Base-by-base conservation (phyloP, 92 coral and sea anemone species). In the Epizoanthus ramosus region DNA sequence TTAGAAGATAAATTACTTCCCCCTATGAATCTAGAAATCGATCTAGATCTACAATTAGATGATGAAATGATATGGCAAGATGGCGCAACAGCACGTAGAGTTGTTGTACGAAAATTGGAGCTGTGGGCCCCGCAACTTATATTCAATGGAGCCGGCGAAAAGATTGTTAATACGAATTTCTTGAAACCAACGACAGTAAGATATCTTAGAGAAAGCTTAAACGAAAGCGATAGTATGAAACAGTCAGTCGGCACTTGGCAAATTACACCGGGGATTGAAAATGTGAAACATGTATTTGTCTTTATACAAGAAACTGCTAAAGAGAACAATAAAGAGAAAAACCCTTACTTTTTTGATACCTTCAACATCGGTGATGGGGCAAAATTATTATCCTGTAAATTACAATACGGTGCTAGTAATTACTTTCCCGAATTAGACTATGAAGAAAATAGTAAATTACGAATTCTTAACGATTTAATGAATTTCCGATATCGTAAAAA, bases 21-120 rank as follows among this genome's bases (percentile, higher is more conserved):
- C 0, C 80, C 64, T 12, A 52, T 54, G 66, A 57, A 53, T 10
- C 65, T 74, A 2, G 37, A 63, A 37, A 59, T 79, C 65, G 71
- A 63, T n/a, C 59, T 35, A 6, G 72, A 35, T 18, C 72, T 79
- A 57, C 83, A 61, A 28, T 28, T 28, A 28, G 31, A 28, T 28
- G 31, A 28, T 28, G 31, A 28, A 28, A 28, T 28, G 31, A 28
- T 28, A 28, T 28, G 31, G 31, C 31, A 28, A 28, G 2, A 28
- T 28, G 31, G 31, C 2, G 31, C 31, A 28, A 28, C 31, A 28
- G 31, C 31, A 28, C 31, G 2, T 28, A 33, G 33, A 45, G 33
- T 74, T 8, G 63, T 74, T 74, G 80, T 74, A 19, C 6, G 25
- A 74, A 74, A 54, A 41, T 35, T 53, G 17, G 63, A 74, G 63